Percentiles rank a stretch among this genome's conserved stretches.
Evolutionary conservation across 2,797 vertebrate species (phyloP).

Genomic region (Pseudotriccus pelzelni): DNA sequence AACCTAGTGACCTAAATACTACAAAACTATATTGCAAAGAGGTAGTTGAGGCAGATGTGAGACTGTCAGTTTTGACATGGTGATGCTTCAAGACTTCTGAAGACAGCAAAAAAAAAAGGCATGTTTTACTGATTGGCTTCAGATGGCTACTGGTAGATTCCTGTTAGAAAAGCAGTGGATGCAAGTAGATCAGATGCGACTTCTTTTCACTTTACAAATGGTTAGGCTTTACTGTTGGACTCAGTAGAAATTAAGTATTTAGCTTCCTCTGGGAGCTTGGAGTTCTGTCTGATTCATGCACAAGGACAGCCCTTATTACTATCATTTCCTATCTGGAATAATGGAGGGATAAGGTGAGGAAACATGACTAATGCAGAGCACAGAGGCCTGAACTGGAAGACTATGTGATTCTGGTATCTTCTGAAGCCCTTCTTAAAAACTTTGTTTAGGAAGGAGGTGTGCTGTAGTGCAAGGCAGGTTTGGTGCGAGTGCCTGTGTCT

Average conservation of each 20-base stretch:
- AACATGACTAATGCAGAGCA: not conserved
- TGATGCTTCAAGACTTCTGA: not conserved
- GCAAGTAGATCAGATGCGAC: not conserved
- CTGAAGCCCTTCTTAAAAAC: not conserved
- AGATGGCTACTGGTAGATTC: not conserved
- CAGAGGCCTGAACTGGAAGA: not conserved
- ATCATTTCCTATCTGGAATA: not conserved
- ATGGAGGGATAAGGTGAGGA: not conserved
- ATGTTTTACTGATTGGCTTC: not conserved
- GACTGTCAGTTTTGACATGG: not conserved
- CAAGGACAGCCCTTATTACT: not conserved
- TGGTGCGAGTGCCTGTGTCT: not conserved
- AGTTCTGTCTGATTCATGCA: not conserved
- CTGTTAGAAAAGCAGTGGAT: not conserved
- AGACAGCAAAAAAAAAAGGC: not conserved
- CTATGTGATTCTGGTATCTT: not conserved
- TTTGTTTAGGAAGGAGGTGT: not conserved
- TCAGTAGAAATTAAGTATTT: not conserved
- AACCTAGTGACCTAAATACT: not conserved
- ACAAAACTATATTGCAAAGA: not conserved
- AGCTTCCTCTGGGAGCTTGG: not conserved
- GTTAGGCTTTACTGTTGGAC: not conserved
- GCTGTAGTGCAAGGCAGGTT: not conserved
- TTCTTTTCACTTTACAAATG: not conserved
- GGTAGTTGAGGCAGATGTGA: not conserved